Evolutionary conservation across 2,888 invertebrate species (phyloP), one percentile per base, ranked within the genome.

Genomic region (Flexamia atlantica): DNA sequence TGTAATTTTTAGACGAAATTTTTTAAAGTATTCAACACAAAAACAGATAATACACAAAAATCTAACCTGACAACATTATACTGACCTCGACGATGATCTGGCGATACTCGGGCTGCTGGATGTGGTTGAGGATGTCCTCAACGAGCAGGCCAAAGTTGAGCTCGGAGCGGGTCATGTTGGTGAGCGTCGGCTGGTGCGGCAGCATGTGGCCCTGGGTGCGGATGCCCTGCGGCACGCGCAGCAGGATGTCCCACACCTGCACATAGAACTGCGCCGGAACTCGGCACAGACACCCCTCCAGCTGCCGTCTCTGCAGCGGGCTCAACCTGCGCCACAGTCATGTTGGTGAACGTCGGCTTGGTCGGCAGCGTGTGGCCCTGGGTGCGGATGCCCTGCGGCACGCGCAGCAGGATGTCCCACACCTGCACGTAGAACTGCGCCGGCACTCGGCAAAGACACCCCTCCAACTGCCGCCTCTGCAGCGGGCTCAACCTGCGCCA

Each of bases 81-180:
- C 28, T 87, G 87, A 91, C 91, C 91, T 95, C 95, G 0, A 95
- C 94, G 84, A 94, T 91, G 83, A 95, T 91, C 88, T 95, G 95
- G 28, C 95, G 91, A 89, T 95, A 94, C 86, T 94, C 94, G 0
- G 95, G 94, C 84, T 92, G 90, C 23, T 91, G 90, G 84, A 95
- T 94, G 86, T 92, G 92, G 89, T 94, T 93, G 82, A 95, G 90
- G 90, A 95, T 94, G 87, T 95, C 95, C 91, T 99, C 99, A 10
- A 99, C 98, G 64, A 97, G 91, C 86, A 99, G 92, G 28, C 99
- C 96, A 92, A 99, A 99, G 86, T 97, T 97, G 87, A 99, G 92
- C 91, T 99, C 99, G 85, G 98, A 98, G 87, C 97, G 94, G 0
- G 98, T 98, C 98, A 99, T 98, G 90, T 98, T 97, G 23, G 97